Conservation (phyloP, 2,113 vertebrate species). For the Synodontis membranacea region DNA sequence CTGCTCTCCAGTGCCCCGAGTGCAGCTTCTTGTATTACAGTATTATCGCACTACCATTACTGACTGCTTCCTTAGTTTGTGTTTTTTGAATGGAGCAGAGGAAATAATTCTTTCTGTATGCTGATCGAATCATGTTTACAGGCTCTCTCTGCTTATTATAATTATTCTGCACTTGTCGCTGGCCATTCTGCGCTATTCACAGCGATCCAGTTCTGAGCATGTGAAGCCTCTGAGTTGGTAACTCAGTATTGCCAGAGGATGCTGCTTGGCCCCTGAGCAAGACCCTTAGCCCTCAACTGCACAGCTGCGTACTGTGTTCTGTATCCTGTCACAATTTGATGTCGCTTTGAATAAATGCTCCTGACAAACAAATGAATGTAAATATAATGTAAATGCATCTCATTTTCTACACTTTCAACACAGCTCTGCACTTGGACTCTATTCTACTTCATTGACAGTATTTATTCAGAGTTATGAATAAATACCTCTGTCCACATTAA, state of each 20-base stretch:
- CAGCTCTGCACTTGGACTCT: neutral
- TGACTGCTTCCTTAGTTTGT: neutral
- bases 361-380: neutral
- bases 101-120: neutral
- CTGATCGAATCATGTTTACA: neutral
- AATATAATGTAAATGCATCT: neutral
- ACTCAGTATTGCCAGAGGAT: neutral
- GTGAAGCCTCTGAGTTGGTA: neutral
- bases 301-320: neutral
- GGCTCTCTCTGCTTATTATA: neutral
- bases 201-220: neutral
- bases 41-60: neutral
- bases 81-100: slow-evolving; percentile 1
- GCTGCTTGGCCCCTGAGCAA: neutral
- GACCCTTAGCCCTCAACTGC: neutral
- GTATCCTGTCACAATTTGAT: neutral
- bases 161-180: neutral
- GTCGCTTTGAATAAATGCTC: neutral
- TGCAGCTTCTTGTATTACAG: neutral
- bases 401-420: neutral
- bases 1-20: neutral
- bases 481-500: neutral
- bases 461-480: neutral
- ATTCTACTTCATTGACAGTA: neutral
- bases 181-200: neutral